These are phyloP conservation scores for Telenomus remus DNA, from an alignment of 1,140 invertebrate genomes.

Conservation along the genomic window DNA sequence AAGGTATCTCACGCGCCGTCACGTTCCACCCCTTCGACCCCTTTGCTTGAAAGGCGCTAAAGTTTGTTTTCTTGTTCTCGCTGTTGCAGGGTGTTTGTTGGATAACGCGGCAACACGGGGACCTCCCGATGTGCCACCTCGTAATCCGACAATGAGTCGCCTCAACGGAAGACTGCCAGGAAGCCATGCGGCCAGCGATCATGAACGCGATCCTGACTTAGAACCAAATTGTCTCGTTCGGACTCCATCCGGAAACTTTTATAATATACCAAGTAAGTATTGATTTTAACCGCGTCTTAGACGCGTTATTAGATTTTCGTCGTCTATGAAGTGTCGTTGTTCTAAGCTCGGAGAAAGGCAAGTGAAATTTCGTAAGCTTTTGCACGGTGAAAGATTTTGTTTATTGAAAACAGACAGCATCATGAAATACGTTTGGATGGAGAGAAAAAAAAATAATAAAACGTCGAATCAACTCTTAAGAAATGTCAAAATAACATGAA, in stretches of 20 bases:
- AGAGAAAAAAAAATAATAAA: too few species aligned
- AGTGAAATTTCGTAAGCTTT: too few species aligned
- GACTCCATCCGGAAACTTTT: conserved; percentile 92
- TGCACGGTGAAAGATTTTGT: too few species aligned
- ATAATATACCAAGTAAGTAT: conserved; percentile 85
- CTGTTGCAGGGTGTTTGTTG: conserved; percentile 87
- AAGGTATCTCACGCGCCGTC: conserved; percentile 32
- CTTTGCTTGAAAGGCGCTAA: conserved; percentile 21
- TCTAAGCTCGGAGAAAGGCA: too few species aligned
- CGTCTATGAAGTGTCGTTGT: too few species aligned
- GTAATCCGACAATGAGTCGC: conserved; percentile 91
- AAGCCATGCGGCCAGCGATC: conserved; percentile 77
- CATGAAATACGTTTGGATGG: too few species aligned
- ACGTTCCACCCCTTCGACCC: conserved; percentile 32
- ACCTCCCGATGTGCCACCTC: conserved; percentile 90
- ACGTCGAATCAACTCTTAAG: too few species aligned
- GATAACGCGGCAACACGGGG: conserved; percentile 84
- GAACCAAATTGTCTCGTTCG: conserved; percentile 93
- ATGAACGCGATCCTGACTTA: conserved; percentile 87
- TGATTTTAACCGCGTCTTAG: too few species aligned
- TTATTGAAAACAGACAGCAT: too few species aligned
- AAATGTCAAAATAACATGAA: too few species aligned
- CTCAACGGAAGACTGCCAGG: conserved; percentile 88
- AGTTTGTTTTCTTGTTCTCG: conserved; percentile 60
- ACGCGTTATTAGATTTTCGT: too few species aligned